Evolutionary conservation across 2,888 invertebrate species (phyloP), one percentile per base, ranked within the genome.

Genomic region (Pyrocoelia pectoralis): DNA sequence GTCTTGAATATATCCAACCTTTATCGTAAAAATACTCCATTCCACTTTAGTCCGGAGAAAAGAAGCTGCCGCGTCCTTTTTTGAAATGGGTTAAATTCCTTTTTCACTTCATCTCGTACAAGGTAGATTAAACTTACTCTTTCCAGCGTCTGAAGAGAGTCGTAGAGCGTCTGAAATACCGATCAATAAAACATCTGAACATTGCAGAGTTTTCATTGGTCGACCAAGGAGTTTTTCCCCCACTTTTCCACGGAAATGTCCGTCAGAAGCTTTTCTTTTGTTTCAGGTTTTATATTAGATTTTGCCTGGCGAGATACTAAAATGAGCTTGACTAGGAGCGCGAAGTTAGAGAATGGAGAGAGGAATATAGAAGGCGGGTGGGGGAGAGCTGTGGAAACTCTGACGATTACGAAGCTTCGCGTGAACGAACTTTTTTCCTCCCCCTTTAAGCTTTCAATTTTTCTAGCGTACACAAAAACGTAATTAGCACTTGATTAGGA

Each of bases 111-210:
- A 55, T 28, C 63, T 48, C 54, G 48, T 53, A 57, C 66, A 59
- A 65, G 59, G 64, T 64, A 55, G 58, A 67, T 66, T 61, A 55
- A 61, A 58, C 65, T 50, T 41, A 56, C 65, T 65, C 65, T 61
- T 61, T 64, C 54, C 61, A 61, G 48, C 65, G 65, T 66, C 78
- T 77, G 76, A 79, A 76, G 77, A 77, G 76, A 69, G 68, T 69
- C 66, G 66, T 64, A 76, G 14, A 43, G 75, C 79, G 79, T 79
- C 79, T 79, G 73, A 79, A 78, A 78, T 79, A 76, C 77, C 78
- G 80, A 80, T 80, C 80, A 79, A 80, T 80, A 80, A 78, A 80
- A 80, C 80, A 80, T 79, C 80, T 77, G 79, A 77, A 77, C 78
- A 75, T 72, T 73, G 78, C 74, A 70, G 74, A 75, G 76, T 76